Percentiles rank a stretch among this genome's conserved stretches.
These are phyloP conservation scores for Pharmacophagus antenor DNA, from an alignment of 2,888 invertebrate species.

Conservation along the genomic window DNA sequence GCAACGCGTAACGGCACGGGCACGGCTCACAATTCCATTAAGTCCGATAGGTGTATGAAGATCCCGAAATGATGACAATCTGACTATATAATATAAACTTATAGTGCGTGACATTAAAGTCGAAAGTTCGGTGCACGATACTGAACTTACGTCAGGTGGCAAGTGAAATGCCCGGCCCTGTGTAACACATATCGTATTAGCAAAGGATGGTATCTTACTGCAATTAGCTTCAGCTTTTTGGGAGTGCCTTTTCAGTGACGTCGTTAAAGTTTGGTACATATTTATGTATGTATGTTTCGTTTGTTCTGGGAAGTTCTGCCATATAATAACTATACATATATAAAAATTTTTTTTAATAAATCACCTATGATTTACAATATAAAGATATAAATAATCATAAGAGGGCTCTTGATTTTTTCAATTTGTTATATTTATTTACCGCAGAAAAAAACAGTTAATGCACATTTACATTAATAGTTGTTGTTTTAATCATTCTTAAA, in stretches of 20 bases:
- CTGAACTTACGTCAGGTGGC: conserved; percentile 49
- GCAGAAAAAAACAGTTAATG: no score
- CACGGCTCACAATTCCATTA: conserved; percentile 80
- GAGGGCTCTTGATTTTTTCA: no score
- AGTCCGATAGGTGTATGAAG: conserved; percentile 55
- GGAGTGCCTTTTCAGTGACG: conserved; percentile 49
- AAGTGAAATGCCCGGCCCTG: conserved; percentile 58
- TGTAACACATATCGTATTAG: conserved; percentile 79
- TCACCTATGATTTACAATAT: no score
- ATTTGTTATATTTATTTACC: no score
- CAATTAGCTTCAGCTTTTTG: conserved; percentile 76
- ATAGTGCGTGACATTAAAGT: conserved; percentile 41
- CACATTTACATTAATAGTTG: no score
- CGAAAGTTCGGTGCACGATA: conserved; percentile 35
- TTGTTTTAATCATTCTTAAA: no score
- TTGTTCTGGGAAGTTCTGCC: conserved; percentile 34
- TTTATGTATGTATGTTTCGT: conserved; percentile 30
- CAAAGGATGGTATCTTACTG: conserved; percentile 77
- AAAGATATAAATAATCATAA: no score
- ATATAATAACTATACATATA: no score
- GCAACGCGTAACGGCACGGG: conserved; percentile 77
- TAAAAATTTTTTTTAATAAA: no score
- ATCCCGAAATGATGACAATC: conserved; percentile 54
- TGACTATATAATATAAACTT: conserved; percentile 47
- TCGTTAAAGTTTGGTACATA: conserved; percentile 3